Evolutionary conservation across 2,888 invertebrate genomes (phyloP).

Genomic region (Crocallis elinguaria): DNA sequence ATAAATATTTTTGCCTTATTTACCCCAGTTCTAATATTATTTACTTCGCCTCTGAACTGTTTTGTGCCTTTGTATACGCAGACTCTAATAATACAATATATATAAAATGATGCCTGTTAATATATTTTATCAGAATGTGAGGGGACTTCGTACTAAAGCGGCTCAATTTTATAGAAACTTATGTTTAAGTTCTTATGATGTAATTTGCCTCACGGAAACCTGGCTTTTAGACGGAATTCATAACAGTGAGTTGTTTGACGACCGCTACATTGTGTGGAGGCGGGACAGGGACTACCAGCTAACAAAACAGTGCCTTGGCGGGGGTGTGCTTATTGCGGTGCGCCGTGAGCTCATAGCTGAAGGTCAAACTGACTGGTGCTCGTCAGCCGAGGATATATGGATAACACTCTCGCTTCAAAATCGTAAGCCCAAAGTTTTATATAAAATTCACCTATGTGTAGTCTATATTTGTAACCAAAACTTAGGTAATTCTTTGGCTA

Average conservation of each 20-base stretch:
- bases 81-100: too few relatives aligned
- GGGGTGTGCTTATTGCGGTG: too few relatives aligned
- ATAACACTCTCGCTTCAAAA: slow-evolving; percentile 11
- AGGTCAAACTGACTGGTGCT: not conserved
- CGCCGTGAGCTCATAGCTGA: slow-evolving; percentile 12
- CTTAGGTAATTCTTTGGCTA: not conserved
- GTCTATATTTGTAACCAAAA: not conserved
- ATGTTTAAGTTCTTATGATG: too few relatives aligned
- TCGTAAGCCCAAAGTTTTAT: not conserved
- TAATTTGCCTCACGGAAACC: not conserved
- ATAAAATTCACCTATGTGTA: not conserved
- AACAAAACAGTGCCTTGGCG: slow-evolving; percentile 2
- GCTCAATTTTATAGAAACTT: too few relatives aligned
- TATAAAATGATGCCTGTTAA: too few relatives aligned
- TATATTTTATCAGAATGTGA: too few relatives aligned
- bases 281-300: not conserved
- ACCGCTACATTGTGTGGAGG: too few relatives aligned
- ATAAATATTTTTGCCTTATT: too few relatives aligned
- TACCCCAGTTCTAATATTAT: too few relatives aligned
- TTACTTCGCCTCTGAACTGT: too few relatives aligned
- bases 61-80: too few relatives aligned
- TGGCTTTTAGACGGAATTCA: not conserved
- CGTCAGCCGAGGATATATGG: slow-evolving; percentile 26
- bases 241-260: not conserved
- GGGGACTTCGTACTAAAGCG: too few relatives aligned